A percentile compares a stretch with the other conserved stretches of the same genome.
Evolutionary conservation across 2,797 vertebrate genomes (phyloP).

Genomic region (Chromobotia macracanthus): DNA sequence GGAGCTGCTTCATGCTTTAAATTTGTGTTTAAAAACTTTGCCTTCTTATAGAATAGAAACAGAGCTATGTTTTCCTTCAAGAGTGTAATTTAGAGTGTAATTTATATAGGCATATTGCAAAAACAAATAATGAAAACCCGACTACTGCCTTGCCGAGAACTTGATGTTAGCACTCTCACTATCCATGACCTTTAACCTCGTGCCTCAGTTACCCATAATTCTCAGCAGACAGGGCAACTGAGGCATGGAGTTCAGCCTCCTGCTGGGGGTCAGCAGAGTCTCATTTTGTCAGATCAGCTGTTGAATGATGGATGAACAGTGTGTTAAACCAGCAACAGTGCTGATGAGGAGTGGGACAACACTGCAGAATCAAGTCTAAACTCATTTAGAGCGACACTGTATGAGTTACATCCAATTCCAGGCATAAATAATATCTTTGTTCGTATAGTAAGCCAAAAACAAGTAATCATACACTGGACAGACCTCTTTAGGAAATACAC

Average conservation of each 20-base stretch:
- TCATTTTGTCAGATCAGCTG: conserved; percentile 88
- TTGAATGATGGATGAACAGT: conserved; percentile 86
- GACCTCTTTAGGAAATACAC: too few relatives aligned
- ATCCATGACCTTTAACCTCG: conserved; percentile 73
- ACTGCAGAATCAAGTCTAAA: conserved; percentile 60
- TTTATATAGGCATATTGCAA: background rate
- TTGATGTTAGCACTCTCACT: conserved; percentile 49
- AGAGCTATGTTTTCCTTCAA: too few relatives aligned
- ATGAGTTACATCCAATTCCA: background rate
- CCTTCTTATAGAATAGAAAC: too few relatives aligned
- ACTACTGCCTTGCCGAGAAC: conserved; percentile 18
- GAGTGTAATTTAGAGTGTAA: background rate
- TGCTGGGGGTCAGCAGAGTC: conserved; percentile 88
- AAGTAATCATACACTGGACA: too few relatives aligned
- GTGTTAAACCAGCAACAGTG: conserved; percentile 58
- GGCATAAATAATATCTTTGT: background rate
- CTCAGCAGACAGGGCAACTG: conserved; percentile 95
- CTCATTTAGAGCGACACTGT: conserved; percentile 18
- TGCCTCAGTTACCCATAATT: conserved; percentile 84
- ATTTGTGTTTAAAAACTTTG: too few relatives aligned
- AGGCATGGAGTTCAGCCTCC: conserved; percentile 87
- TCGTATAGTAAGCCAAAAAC: background rate
- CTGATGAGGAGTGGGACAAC: conserved; percentile 63
- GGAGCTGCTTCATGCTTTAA: too few relatives aligned
- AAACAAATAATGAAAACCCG: background rate